Base-by-base conservation (phyloP, 30 jellyfish, hydroid and myxozoan genomes). In the Mastigias papua region DNA sequence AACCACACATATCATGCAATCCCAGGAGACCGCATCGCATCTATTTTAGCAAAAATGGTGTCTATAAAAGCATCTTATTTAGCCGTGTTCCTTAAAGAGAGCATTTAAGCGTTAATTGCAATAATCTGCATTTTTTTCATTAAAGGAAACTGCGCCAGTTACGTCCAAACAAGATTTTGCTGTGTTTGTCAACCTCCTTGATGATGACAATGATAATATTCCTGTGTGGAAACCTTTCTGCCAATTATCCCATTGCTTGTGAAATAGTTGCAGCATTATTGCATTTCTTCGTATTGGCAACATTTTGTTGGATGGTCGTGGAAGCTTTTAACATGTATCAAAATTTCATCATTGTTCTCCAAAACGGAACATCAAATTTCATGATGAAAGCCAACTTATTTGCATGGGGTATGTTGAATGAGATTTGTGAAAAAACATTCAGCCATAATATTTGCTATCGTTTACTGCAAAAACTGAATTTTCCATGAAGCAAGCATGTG, bases 251-350 rank as follows among this genome's bases (percentile, higher is more conserved):
- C 29, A 80, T 23, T 13, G 81, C 60, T 0, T 80, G 90, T 27
- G 48, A 46, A 42, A 46, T 67, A 27, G 30, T 80, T 16, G 80
- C 90, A 25, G 81, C 51, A 22, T 61, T 80, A 17, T 49, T 80
- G 70, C 90, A 80, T 34, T 80, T 50, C 82, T 63, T 65, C 30
- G 81, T 80, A 10, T n/a, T 80, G 33, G 37, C 80, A 23, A 8
- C 90, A 35, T 80, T 80, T 31, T 61, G 77, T 42, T 80, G 90
- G 90, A 80, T 57, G 73, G 90, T 65, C 20, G 90, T 80, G 23
- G 90, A 80, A 80, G 90, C 80, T 1, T 57, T 30, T 73, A 80
- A 80, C 30, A 42, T 80, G 7, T 80, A 80, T 37, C 81, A 49
- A 37, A 57, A 73, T 37, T 63, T 80, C 72, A 77, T 80, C 49